Base-by-base conservation (phyloP, 2,888 invertebrate genomes). In the Dolomedes plantarius region DNA sequence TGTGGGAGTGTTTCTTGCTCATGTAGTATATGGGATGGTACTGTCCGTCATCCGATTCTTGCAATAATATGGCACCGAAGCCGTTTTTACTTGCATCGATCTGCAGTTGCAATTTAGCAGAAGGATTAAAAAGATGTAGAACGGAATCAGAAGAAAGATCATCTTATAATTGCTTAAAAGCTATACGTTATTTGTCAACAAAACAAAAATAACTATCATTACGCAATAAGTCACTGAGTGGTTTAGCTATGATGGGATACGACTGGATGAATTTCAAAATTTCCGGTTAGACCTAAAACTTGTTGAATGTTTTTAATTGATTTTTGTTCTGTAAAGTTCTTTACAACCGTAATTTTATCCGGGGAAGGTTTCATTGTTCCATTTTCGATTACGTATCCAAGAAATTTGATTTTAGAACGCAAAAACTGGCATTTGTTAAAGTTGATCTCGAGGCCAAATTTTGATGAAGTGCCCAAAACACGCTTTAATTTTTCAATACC, bases 261-360 rank as follows among this genome's bases (percentile, higher is more conserved):
- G 9, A 27, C n/a, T 39, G 50, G 13, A 74, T 74, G 39, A 81
- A 81, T 81, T n/a, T 68, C 11, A 7, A 81, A 81, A 28, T 74
- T 81, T 0, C 32, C n/a, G 5, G 68, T 62, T 75, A n/a, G 28
- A n/a, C 68, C 72, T n/a, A n/a, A n/a, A n/a, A 68, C 19, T n/a
- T 69, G 80, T 2, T 31, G 50, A 23, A 79, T 32, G 1, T 64
- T 39, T 31, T 79, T 72, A 1, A 13, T n/a, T 9, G 13, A 29
- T 29, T n/a, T 72, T 41, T 31, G 41, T n/a, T 28, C 23, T 19
- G n/a, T n/a, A n/a, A n/a, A n/a, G n/a, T n/a, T n/a, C n/a, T n/a
- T n/a, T n/a, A n/a, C n/a, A n/a, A n/a, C n/a, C n/a, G 71, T 46
- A 28, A 64, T 69, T 32, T 81, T 74, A 2, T 16, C 6, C 29